Evolutionary conservation across 1,140 invertebrate genomes (phyloP), one percentile per base, ranked within the genome.

Genomic region (Ceratina calcarata): DNA sequence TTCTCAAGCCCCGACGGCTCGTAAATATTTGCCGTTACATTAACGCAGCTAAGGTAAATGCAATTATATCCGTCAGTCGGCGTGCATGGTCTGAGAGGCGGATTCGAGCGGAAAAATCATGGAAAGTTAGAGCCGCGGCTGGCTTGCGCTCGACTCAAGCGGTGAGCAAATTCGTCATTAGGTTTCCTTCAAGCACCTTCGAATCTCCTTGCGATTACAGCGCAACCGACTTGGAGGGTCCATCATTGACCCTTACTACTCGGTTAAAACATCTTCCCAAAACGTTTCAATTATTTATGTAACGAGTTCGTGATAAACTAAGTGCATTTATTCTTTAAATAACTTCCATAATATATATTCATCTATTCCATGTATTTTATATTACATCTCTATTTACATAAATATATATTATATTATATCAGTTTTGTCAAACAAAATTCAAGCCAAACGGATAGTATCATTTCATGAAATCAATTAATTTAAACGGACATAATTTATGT

Each of bases 11-110:
- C 72, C 57, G 66, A 57, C 58, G 67, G 55, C 62, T 82, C 77
- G 84, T 86, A 83, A 86, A 86, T 86, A 86, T 86, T 86, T 86
- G 80, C 77, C 61, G n/a, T 66, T 83, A 75, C 84, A 83, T 86
- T 86, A 86, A 69, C 70, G 64, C 45, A 69, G 67, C 57, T 60
- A 60, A 81, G 69, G 62, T 81, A 83, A 86, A 86, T 86, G 60
- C 84, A 85, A 85, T 85, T 85, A 81, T 77, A 85, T 85, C 74
- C 78, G 78, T 51, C 53, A 62, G 71, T 37, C 37, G 58, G 15
- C 66, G 57, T 45, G 69, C 37, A 51, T 55, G 37, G 66, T 51
- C 27, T 77, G 45, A 64, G 24, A 45, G 32, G 60, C 16, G 55
- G 45, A 27, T 10, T 24, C 24, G n/a, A 74, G 62, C 57, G 51